Conservation (phyloP, 92 coral and sea anemone genomes). For the Diadumene lineata region DNA sequence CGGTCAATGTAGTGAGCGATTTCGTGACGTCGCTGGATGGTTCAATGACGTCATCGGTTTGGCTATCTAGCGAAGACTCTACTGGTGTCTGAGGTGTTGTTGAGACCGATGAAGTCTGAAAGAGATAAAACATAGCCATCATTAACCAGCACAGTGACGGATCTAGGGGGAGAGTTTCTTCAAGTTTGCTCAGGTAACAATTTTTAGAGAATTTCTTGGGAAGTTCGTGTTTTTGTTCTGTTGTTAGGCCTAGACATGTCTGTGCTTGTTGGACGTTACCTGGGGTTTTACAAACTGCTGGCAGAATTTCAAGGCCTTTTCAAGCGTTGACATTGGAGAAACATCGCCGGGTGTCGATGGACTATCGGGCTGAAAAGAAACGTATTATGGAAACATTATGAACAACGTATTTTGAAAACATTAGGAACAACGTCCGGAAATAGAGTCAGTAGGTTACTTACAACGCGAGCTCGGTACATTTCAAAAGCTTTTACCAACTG, state of each 20-base stretch:
- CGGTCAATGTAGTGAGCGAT: neutral
- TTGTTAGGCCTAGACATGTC: no score
- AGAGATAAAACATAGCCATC: neutral
- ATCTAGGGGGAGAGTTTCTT: no score
- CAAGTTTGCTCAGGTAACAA: no score
- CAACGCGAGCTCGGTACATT: constrained; percentile 57
- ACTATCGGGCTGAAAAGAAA: constrained; percentile 29
- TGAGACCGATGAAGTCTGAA: constrained; percentile 27
- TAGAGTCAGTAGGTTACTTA: constrained; percentile 23
- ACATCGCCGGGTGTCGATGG: constrained; percentile 42
- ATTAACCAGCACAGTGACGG: no score
- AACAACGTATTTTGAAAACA: no score
- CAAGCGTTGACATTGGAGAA: constrained; percentile 68
- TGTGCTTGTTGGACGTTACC: no score
- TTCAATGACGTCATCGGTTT: constrained; percentile 11
- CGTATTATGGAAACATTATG: no score
- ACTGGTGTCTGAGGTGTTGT: constrained; percentile 35
- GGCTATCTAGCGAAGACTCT: constrained; percentile 37
- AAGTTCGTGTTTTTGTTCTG: no score
- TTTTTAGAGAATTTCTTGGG: no score
- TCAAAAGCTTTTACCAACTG: constrained; percentile 69
- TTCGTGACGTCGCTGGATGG: constrained; percentile 10
- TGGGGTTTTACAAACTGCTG: constrained; percentile 83
- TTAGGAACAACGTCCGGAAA: no score
- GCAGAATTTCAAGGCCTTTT: constrained; percentile 84